Conservation (phyloP, 2,113 vertebrate genomes). For the Desmodus rotundus region DNA sequence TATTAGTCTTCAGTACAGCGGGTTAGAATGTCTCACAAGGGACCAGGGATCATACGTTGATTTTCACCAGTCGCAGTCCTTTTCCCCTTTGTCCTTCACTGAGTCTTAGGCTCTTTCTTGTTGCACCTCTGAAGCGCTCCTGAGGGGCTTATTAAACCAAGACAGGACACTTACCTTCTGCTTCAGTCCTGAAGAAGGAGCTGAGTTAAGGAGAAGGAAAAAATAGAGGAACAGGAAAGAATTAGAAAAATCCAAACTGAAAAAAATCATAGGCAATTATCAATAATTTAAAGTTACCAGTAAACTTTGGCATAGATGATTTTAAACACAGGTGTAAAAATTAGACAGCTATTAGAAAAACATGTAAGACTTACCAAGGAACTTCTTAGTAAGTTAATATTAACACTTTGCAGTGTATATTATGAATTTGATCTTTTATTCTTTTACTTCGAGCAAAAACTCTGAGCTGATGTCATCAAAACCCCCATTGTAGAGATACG, state of each 20-base stretch:
- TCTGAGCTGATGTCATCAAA: not conserved
- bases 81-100: slow-evolving; percentile 52
- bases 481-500: not conserved
- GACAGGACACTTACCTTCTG: slow-evolving; percentile 46
- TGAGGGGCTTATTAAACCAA: slow-evolving; percentile 48
- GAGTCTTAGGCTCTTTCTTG: not conserved
- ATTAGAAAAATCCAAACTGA: not conserved
- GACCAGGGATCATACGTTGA: not conserved
- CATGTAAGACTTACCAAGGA: not conserved
- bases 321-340: not conserved
- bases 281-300: not conserved
- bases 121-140: slow-evolving; percentile 28
- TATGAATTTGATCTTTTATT: not conserved
- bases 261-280: not conserved
- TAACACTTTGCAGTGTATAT: not conserved
- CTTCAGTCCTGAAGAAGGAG: slow-evolving; percentile 31
- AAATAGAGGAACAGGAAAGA: not conserved
- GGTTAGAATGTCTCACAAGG: not conserved
- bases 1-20: not conserved
- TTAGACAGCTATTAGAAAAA: not conserved
- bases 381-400: not conserved
- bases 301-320: not conserved
- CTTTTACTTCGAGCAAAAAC: not conserved
- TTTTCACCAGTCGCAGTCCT: not conserved
- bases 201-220: not conserved